phyloP scores from a whole-genome alignment of 2,888 invertebrate species.

The Drosophila conformis region DNA sequence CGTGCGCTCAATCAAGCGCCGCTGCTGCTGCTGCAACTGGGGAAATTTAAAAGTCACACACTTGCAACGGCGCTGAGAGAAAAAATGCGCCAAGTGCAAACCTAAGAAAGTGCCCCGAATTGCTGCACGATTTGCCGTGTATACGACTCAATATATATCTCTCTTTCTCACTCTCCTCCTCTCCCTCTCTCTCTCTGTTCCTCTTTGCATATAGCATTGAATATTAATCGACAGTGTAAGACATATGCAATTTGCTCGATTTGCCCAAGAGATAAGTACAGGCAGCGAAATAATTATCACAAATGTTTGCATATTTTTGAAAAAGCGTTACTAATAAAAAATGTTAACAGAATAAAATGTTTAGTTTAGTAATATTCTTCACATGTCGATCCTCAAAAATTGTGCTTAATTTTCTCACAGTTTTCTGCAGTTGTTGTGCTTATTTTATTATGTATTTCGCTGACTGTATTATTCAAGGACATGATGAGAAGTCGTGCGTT shows the following conservation, averaged over 20 bases:
- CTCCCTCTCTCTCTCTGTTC: background rate
- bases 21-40: slow-evolving; percentile 60
- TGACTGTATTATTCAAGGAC: slow-evolving; percentile 27
- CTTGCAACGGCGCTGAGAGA: slow-evolving; percentile 28
- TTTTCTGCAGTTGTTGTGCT: background rate
- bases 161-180: slow-evolving; percentile 6
- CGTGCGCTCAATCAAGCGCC: slow-evolving; percentile 80
- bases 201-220: slow-evolving; percentile 65
- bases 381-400: background rate
- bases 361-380: background rate
- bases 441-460: slow-evolving; percentile 19
- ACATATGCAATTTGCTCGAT: slow-evolving; percentile 74
- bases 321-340: background rate
- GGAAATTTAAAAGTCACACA: slow-evolving; percentile 78
- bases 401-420: background rate
- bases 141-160: background rate
- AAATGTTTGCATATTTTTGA: background rate
- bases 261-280: slow-evolving; percentile 59
- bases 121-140: slow-evolving; percentile 17
- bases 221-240: slow-evolving; percentile 70
- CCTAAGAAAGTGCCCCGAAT: slow-evolving; percentile 41
- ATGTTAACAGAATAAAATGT: background rate
- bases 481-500: slow-evolving; percentile 56
- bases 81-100: slow-evolving; percentile 39
- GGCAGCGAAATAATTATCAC: slow-evolving; percentile 25